phyloP scores from a whole-genome alignment of 2,797 vertebrate species.

The Perodicticus potto region DNA sequence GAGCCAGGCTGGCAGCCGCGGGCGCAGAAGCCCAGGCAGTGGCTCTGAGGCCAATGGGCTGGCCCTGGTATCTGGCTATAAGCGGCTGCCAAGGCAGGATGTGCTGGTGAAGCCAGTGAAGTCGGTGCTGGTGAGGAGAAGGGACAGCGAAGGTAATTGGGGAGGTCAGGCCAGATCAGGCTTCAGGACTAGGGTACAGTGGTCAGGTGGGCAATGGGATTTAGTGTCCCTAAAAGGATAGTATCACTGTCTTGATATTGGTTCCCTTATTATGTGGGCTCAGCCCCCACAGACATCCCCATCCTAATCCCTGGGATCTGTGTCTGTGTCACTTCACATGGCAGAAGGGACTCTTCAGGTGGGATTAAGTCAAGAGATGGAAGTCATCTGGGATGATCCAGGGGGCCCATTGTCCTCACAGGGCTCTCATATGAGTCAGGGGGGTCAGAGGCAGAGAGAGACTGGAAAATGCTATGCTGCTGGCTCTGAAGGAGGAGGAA shows the following conservation, averaged over 20 bases:
- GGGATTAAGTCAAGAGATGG: background rate
- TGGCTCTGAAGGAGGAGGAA: fast-evolving
- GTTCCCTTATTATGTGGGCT: fast-evolving
- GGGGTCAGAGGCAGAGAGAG: background rate
- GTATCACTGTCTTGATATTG: background rate
- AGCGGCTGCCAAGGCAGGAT: constrained; percentile 91
- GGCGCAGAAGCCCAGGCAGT: constrained; percentile 52
- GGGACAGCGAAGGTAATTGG: constrained; percentile 91
- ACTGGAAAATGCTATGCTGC: fast-evolving
- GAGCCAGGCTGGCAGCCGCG: constrained; percentile 74
- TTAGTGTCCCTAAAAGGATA: background rate
- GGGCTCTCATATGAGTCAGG: background rate
- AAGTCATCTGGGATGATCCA: background rate
- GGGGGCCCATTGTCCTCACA: background rate
- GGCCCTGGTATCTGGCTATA: constrained; percentile 93
- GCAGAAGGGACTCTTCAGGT: background rate
- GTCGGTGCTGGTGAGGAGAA: constrained; percentile 92
- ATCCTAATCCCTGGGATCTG: background rate
- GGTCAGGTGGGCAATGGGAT: fast-evolving
- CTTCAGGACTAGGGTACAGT: background rate
- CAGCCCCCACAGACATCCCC: background rate
- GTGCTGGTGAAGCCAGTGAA: constrained; percentile 90
- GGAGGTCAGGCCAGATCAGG: fast-evolving
- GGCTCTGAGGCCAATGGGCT: constrained; percentile 86
- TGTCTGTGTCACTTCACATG: fast-evolving